These are phyloP conservation scores for Danio choprae DNA, from an alignment of 2,797 vertebrate genomes.

Conservation along the genomic window DNA sequence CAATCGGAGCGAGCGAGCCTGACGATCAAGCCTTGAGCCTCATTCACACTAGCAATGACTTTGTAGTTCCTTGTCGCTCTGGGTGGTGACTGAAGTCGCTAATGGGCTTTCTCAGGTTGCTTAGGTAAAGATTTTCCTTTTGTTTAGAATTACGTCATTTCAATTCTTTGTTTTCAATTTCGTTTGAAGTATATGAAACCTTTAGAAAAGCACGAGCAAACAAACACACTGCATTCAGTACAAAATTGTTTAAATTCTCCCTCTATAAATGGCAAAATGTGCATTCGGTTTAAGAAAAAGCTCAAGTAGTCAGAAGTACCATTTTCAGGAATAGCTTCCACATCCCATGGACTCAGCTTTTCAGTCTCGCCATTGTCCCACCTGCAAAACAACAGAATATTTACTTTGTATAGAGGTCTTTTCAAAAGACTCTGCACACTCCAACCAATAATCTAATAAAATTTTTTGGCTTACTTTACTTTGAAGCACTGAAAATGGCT, in stretches of 20 bases:
- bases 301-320: conserved; percentile 74
- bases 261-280: too few relatives aligned
- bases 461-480: conserved; percentile 85
- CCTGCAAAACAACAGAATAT: conserved; percentile 71
- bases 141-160: too few relatives aligned
- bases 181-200: too few relatives aligned
- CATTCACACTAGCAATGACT: too few relatives aligned
- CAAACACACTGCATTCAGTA: not conserved
- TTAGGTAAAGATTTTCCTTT: too few relatives aligned
- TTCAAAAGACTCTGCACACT: not conserved
- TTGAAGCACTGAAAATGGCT: conserved; percentile 98
- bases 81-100: too few relatives aligned
- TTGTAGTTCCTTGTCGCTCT: too few relatives aligned
- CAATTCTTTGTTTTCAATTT: too few relatives aligned
- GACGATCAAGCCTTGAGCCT: too few relatives aligned
- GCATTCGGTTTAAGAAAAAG: not conserved
- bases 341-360: conserved; percentile 97
- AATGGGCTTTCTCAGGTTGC: too few relatives aligned
- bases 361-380: conserved; percentile 98
- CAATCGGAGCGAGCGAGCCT: too few relatives aligned
- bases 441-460: not conserved
- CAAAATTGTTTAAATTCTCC: not conserved
- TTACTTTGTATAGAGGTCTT: conserved; percentile 7
- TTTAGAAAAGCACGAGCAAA: not conserved
- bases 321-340: conserved; percentile 92